Evolutionary conservation across 1,140 invertebrate genomes (phyloP).

Genomic region (Latrodectus geometricus): DNA sequence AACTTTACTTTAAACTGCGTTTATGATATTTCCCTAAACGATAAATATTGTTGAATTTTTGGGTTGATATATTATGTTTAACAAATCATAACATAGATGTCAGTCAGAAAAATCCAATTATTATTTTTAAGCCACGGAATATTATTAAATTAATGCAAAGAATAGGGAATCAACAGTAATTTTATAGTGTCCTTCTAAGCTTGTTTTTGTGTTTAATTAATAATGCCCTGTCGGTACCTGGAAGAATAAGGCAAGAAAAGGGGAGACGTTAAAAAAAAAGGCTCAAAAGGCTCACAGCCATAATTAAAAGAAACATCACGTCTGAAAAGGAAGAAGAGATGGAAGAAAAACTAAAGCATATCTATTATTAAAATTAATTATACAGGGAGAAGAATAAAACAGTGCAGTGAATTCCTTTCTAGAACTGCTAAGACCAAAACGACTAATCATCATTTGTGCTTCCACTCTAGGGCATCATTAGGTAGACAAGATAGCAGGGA

Average conservation of each 20-base stretch:
- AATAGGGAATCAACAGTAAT: neutral
- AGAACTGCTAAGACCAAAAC: constrained; percentile 47
- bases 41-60: too few species aligned
- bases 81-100: too few species aligned
- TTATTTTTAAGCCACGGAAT: too few species aligned
- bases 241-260: constrained; percentile 15
- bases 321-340: constrained; percentile 7
- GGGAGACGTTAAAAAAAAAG: neutral
- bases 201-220: constrained; percentile 39
- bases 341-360: constrained; percentile 24
- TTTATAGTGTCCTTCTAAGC: constrained; percentile 19
- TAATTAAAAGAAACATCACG: constrained; percentile 44
- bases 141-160: constrained; percentile 20
- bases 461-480: constrained; percentile 45
- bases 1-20: too few species aligned
- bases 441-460: constrained; percentile 47
- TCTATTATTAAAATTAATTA: constrained; percentile 57
- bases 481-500: constrained; percentile 21
- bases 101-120: too few species aligned
- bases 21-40: too few species aligned
- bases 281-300: constrained; percentile 28
- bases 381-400: constrained; percentile 22
- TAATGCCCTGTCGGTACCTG: neutral
- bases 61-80: too few species aligned
- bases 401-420: constrained; percentile 35